phyloP scores from a whole-genome alignment of 2,888 invertebrate species.

The Epistrophe eligans region DNA sequence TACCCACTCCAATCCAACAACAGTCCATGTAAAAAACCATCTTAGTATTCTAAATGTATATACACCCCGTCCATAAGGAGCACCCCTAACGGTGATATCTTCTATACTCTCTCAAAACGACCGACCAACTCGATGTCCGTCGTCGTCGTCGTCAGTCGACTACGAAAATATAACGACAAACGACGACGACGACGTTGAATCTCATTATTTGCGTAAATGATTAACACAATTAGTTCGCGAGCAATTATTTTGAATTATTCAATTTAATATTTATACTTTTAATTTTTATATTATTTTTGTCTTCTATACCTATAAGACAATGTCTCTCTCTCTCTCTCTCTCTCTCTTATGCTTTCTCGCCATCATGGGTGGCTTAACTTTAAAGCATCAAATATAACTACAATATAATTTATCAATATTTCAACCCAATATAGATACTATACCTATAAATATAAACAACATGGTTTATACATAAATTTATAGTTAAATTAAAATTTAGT shows the following conservation, averaged over 20 bases:
- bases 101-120: neutral
- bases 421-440: slow-evolving; percentile 14
- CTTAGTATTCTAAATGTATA: neutral
- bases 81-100: slow-evolving; percentile 31
- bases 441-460: slow-evolving; percentile 7
- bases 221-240: slow-evolving; percentile 77
- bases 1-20: neutral
- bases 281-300: slow-evolving; percentile 70
- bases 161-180: slow-evolving; percentile 23
- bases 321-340: no score
- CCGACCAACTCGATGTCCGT: neutral
- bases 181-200: slow-evolving; percentile 59
- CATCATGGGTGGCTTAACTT: neutral
- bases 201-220: slow-evolving; percentile 77
- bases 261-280: slow-evolving; percentile 82
- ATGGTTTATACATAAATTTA: neutral
- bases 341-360: neutral
- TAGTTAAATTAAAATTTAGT: slow-evolving; percentile 46
- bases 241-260: slow-evolving; percentile 83
- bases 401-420: slow-evolving; percentile 52
- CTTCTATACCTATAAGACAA: slow-evolving; percentile 39
- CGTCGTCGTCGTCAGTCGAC: no score
- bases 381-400: slow-evolving; percentile 14
- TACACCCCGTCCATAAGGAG: slow-evolving; percentile 29
- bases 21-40: neutral